These are phyloP conservation scores for Eupithecia pulchellata DNA, from an alignment of 2,888 invertebrate genomes.

Conservation along the genomic window DNA sequence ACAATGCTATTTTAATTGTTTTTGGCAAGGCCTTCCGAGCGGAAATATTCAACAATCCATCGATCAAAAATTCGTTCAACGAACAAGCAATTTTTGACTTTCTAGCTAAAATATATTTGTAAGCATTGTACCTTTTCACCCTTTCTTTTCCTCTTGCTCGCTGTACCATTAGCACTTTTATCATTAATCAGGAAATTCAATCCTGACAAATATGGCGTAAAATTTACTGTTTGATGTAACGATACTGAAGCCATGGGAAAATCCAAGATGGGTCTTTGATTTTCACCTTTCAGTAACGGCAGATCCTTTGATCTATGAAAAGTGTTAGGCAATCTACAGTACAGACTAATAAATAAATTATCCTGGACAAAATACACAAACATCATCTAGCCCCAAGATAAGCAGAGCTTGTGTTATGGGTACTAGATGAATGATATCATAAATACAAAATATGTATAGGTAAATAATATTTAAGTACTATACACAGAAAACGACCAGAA, in stretches of 20 bases:
- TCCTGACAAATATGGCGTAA: slow-evolving; percentile 48
- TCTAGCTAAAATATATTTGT: slow-evolving; percentile 51
- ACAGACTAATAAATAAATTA: no score
- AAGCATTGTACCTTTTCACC: slow-evolving; percentile 46
- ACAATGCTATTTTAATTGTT: slow-evolving; percentile 77
- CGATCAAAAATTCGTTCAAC: slow-evolving; percentile 78
- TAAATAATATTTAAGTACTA: no score
- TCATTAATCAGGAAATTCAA: slow-evolving; percentile 62
- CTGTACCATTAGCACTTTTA: slow-evolving; percentile 41
- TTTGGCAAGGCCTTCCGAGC: slow-evolving; percentile 63
- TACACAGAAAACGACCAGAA: no score
- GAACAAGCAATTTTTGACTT: slow-evolving; percentile 52
- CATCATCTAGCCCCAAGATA: no score
- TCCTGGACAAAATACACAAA: no score
- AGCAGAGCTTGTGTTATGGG: no score
- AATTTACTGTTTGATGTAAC: slow-evolving; percentile 36
- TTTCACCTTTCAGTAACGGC: not conserved
- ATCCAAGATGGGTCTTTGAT: not conserved
- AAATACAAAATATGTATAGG: no score
- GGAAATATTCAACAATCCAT: slow-evolving; percentile 67
- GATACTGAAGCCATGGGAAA: not conserved
- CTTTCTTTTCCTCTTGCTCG: slow-evolving; percentile 58
- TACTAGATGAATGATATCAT: no score
- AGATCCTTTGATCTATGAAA: not conserved
- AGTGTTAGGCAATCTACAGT: no score